Evolutionary conservation across 2,113 vertebrate genomes (phyloP), one percentile per base, ranked within the genome.

Genomic region (Muscicapa adusta): DNA sequence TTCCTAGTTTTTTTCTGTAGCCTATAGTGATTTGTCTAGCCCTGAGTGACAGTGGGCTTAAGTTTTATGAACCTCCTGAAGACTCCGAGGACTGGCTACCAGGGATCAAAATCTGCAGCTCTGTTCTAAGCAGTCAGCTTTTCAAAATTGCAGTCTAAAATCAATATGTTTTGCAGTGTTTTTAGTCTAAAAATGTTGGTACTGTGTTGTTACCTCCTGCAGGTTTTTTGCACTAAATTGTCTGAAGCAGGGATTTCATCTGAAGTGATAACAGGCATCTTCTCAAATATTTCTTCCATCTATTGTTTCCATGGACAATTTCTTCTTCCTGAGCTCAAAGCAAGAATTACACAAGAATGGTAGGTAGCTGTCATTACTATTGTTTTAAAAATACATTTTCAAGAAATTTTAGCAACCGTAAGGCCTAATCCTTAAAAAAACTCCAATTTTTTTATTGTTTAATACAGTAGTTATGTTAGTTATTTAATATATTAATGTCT

Each of bases 231-330:
- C 98, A 98, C 99, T 91, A 98, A 97, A 97, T 97, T 99, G 95
- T 98, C 97, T 3, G 98, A 98, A 93, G 98, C 98, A 56, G 98
- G 98, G 63, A 98, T 99, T 97, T 98, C 98, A 89, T 90, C 96
- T 56, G 99, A 99, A 10, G 99, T 99, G 88, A 99, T 98, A 95
- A 99, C 98, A 2, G 99, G 99, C 93, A 99, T 99, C 96, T 99
- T 99, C 97, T 99, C 99, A 70, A 99, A 99, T 97, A 99, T 99
- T 96, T 99, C 99, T 92, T 99, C 99, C 72, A 99, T 99, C 97
- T 99, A 99, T 93, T 97, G 98, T 94, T 99, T 99, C 98, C 99
- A 99, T 1, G 97, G 98, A 88, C 98, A 99, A 94, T 99, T 99
- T 97, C 99, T 99, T 81, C 98, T 99, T 70, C 99, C 99, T 10